These are phyloP conservation scores for Channa maculata DNA, from an alignment of 2,113 vertebrate species.

Conservation along the genomic window DNA sequence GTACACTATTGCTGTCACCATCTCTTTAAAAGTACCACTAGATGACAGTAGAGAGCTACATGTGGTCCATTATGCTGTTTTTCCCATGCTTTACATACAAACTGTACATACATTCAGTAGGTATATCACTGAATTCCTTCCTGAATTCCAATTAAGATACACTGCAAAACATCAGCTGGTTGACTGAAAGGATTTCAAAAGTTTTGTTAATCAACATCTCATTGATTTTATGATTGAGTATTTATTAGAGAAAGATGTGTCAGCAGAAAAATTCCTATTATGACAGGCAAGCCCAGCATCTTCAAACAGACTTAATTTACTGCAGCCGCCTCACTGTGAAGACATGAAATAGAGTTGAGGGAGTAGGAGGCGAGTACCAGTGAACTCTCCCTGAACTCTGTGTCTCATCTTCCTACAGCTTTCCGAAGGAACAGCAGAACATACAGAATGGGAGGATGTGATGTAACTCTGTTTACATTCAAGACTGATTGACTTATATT, in stretches of 20 bases:
- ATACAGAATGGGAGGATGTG: background rate
- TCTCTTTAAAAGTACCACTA: constrained; percentile 1
- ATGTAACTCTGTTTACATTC: background rate
- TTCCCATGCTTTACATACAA: no score
- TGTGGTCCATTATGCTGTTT: no score
- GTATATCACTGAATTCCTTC: no score
- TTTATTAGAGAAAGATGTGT: constrained; percentile 14
- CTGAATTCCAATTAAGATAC: no score
- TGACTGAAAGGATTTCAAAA: background rate
- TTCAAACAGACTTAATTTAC: constrained; percentile 56
- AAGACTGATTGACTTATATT: background rate
- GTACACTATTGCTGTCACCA: no score
- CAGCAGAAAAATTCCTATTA: constrained; percentile 22
- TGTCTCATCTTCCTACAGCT: constrained; percentile 22
- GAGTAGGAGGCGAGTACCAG: constrained; percentile 34
- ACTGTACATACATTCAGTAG: no score
- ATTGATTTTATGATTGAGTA: background rate
- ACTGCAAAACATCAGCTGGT: no score
- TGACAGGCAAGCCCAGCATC: constrained; percentile 6
- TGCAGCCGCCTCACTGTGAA: constrained; percentile 11
- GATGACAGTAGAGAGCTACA: constrained; percentile 48
- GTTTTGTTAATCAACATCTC: background rate
- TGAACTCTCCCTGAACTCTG: constrained; percentile 70
- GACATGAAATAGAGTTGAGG: constrained; percentile 59
- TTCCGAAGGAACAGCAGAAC: background rate